Conservation (phyloP, 1,140 invertebrate species). For the Bombus breviceps region DNA sequence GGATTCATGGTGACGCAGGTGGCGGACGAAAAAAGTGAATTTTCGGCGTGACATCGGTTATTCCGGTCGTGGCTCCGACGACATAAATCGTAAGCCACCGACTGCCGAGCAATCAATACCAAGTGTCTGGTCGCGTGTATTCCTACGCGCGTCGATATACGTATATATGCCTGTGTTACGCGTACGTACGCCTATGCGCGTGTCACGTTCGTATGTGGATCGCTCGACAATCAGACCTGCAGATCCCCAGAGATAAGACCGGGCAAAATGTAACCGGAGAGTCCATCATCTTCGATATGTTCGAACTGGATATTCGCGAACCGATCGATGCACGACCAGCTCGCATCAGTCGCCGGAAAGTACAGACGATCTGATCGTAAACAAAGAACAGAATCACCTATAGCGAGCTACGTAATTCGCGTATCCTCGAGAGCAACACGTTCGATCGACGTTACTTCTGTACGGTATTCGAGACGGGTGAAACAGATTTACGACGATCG, state of each 20-base stretch:
- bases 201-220: background rate
- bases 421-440: background rate
- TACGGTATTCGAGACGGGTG: background rate
- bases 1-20: slow-evolving; percentile 61
- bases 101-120: slow-evolving; percentile 68
- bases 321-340: background rate
- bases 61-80: slow-evolving; percentile 65
- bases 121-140: slow-evolving; percentile 4
- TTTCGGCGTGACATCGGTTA: slow-evolving; percentile 67
- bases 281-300: slow-evolving; percentile 8
- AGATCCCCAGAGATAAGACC: slow-evolving; percentile 23
- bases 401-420: background rate
- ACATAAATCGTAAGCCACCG: slow-evolving; percentile 71
- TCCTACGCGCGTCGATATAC: too few relatives aligned
- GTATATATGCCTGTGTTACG: background rate
- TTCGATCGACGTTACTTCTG: background rate
- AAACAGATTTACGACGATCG: slow-evolving; percentile 16
- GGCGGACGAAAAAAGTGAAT: slow-evolving; percentile 59
- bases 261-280: slow-evolving; percentile 8
- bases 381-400: background rate
- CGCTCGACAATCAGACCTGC: slow-evolving; percentile 28
- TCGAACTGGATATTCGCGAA: background rate
- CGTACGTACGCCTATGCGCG: background rate
- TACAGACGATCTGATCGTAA: background rate
- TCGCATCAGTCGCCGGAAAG: background rate